phyloP scores from a whole-genome alignment of 1,140 invertebrate genomes.

The Heliconius congener region DNA sequence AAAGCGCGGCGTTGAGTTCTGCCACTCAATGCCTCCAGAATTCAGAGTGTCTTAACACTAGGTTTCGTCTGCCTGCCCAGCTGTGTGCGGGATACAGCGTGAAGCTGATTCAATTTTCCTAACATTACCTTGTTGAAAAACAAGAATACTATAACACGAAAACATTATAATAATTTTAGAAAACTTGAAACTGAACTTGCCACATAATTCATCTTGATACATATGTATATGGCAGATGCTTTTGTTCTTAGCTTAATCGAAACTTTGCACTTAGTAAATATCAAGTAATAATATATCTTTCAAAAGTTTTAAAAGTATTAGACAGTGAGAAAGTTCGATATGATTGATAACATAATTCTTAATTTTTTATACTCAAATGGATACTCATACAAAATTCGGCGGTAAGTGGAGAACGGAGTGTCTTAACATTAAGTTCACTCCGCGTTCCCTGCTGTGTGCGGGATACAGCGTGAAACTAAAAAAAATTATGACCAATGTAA shows the following conservation, averaged over 20 bases:
- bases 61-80: too few species aligned
- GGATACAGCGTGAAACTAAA: too few species aligned
- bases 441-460: too few species aligned
- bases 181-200: background rate
- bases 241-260: background rate
- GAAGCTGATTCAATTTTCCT: too few species aligned
- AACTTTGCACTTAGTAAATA: slow-evolving; percentile 6
- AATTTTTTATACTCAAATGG: background rate
- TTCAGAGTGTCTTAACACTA: too few species aligned
- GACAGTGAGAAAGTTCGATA: background rate
- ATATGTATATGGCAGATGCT: background rate
- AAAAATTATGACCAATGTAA: too few species aligned
- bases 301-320: background rate
- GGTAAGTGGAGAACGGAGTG: too few species aligned
- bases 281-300: background rate
- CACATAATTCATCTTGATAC: background rate
- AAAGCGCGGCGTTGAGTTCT: too few species aligned
- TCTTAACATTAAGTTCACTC: too few species aligned
- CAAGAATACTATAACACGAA: background rate
- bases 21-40: too few species aligned
- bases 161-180: background rate
- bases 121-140: background rate
- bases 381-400: too few species aligned
- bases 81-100: too few species aligned
- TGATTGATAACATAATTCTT: background rate